phyloP scores from a whole-genome alignment of 2,797 vertebrate species.

The Peromyscus attwateri region DNA sequence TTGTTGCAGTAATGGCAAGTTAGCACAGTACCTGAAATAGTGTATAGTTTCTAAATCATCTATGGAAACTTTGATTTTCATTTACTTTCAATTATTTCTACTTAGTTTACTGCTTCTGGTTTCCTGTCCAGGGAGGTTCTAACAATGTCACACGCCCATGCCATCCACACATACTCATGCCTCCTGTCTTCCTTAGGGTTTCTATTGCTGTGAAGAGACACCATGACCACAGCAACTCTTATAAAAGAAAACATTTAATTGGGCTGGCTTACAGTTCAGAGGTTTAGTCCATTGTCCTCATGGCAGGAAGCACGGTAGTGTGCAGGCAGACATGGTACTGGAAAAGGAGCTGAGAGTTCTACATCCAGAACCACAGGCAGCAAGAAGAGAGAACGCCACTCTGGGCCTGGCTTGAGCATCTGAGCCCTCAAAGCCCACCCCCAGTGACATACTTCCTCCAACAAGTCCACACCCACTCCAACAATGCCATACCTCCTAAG shows the following conservation, averaged over 20 bases:
- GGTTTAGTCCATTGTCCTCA: not conserved
- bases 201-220: not conserved
- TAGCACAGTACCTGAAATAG: not conserved
- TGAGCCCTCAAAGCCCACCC: not conserved
- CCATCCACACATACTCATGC: not conserved
- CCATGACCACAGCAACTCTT: not conserved
- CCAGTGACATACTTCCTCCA: too few species aligned
- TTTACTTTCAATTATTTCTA: not conserved
- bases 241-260: not conserved
- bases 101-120: too few species aligned
- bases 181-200: not conserved
- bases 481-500: not conserved
- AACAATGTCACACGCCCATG: not conserved
- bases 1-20: not conserved
- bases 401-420: not conserved
- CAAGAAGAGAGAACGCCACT: not conserved
- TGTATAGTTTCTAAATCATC: not conserved
- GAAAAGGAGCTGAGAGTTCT: not conserved
- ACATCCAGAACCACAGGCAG: not conserved
- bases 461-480: not conserved
- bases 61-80: not conserved
- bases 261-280: not conserved
- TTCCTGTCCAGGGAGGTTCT: not conserved
- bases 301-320: not conserved
- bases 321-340: not conserved